Evolutionary conservation across 2,797 vertebrate species (phyloP).

Genomic region (Pipistrellus nathusii): DNA sequence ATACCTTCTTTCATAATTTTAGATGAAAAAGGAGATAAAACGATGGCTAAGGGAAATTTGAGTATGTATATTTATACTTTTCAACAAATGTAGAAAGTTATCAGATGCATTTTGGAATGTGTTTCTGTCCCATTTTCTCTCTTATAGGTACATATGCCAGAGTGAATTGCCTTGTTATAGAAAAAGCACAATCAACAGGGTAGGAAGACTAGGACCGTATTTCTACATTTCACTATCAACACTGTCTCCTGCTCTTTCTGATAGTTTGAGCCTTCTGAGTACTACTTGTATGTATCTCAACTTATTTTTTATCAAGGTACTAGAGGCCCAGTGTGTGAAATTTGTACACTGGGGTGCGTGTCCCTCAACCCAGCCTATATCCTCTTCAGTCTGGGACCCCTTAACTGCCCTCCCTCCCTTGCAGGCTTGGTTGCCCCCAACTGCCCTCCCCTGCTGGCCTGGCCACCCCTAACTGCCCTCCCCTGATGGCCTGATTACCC

Average conservation of each 20-base stretch:
- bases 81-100: not conserved
- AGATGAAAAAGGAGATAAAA: not conserved
- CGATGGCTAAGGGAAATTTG: not conserved
- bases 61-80: not conserved
- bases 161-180: not conserved
- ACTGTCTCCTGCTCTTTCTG: not conserved
- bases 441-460: too few relatives aligned
- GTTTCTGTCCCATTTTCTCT: not conserved
- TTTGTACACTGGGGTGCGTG: too few relatives aligned
- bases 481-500: too few relatives aligned
- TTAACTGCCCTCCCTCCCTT: too few relatives aligned
- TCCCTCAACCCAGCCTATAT: too few relatives aligned
- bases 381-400: too few relatives aligned
- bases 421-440: too few relatives aligned
- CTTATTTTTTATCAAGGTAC: not conserved
- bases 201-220: not conserved
- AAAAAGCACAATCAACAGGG: not conserved
- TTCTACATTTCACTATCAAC: not conserved
- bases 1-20: not conserved
- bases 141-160: not conserved
- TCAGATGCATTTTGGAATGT: not conserved
- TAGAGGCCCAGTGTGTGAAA: too few relatives aligned
- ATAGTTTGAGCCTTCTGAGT: not conserved
- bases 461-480: too few relatives aligned
- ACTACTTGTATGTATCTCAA: not conserved